Conservation (phyloP, 2,888 invertebrate species). For the Hipparchia sbordonii region DNA sequence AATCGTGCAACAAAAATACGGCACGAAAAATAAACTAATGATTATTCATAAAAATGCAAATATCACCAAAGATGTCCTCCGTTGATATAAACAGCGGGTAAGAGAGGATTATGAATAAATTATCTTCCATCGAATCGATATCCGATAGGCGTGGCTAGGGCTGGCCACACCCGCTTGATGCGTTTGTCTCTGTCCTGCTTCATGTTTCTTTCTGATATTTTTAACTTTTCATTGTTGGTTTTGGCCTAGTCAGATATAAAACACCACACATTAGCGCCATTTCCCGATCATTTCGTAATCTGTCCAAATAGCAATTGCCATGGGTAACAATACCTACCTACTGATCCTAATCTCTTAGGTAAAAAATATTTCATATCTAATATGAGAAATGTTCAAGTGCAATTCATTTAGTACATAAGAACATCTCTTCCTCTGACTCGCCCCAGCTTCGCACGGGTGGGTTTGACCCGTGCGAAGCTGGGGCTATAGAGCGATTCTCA, state of each 20-base stretch:
- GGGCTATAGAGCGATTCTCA: no score
- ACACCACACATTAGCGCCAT: no score
- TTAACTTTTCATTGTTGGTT: slow-evolving; percentile 14
- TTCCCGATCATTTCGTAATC: no score
- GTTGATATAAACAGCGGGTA: slow-evolving; percentile 50
- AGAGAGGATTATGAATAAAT: slow-evolving; percentile 76
- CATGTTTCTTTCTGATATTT: slow-evolving; percentile 19
- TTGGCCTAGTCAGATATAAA: background rate
- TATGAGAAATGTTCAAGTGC: no score
- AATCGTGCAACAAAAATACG: background rate
- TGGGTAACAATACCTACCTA: no score
- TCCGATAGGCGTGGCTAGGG: slow-evolving; percentile 59
- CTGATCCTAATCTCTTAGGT: no score
- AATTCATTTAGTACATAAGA: background rate
- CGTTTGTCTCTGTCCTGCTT: slow-evolving; percentile 41
- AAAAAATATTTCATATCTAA: no score
- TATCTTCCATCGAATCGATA: slow-evolving; percentile 66
- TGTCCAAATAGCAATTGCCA: no score
- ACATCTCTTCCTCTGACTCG: no score
- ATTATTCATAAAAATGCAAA: slow-evolving; percentile 36
- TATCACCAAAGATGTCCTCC: slow-evolving; percentile 29
- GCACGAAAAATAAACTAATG: slow-evolving; percentile 17
- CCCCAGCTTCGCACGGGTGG: no score
- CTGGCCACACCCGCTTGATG: slow-evolving; percentile 49
- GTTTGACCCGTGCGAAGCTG: no score